Evolutionary conservation across 2,113 vertebrate genomes (phyloP).

Genomic region (Thermophis baileyi): DNA sequence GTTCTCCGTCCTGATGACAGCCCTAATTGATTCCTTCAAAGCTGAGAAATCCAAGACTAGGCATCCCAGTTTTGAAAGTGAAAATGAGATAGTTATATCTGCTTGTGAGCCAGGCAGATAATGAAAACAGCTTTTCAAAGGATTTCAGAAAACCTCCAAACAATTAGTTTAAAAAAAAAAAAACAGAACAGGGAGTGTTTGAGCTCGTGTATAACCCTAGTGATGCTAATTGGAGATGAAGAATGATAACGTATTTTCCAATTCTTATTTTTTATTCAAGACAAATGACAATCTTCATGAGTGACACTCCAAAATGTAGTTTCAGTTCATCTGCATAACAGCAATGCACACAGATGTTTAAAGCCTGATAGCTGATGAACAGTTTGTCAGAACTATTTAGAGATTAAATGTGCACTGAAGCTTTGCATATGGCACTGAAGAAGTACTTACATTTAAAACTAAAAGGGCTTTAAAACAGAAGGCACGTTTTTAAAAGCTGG

Average conservation of each 20-base stretch:
- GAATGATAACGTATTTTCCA: not conserved
- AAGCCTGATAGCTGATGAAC: not conserved
- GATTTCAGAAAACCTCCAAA: not conserved
- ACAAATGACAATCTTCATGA: not conserved
- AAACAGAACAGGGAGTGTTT: not conserved
- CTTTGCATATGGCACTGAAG: not conserved
- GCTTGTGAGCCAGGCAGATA: not conserved
- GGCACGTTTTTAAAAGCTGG: fast-evolving
- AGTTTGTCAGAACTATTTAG: not conserved
- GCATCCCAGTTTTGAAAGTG: not conserved
- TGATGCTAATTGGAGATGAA: not conserved
- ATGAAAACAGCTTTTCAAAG: not conserved
- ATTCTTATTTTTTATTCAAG: not conserved
- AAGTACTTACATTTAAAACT: not conserved
- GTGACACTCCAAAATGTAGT: not conserved
- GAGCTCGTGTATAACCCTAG: not conserved
- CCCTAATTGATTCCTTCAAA: not conserved
- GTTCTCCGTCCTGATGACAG: not conserved
- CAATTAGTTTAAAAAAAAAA: not conserved
- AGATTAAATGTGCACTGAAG: not conserved
- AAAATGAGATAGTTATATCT: not conserved
- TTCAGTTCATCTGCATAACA: fast-evolving
- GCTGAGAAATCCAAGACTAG: not conserved
- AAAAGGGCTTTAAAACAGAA: not conserved
- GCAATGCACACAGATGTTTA: not conserved